Evolutionary conservation across 2,113 vertebrate genomes (phyloP), one percentile per base, ranked within the genome.

Genomic region (Upupa epops): DNA sequence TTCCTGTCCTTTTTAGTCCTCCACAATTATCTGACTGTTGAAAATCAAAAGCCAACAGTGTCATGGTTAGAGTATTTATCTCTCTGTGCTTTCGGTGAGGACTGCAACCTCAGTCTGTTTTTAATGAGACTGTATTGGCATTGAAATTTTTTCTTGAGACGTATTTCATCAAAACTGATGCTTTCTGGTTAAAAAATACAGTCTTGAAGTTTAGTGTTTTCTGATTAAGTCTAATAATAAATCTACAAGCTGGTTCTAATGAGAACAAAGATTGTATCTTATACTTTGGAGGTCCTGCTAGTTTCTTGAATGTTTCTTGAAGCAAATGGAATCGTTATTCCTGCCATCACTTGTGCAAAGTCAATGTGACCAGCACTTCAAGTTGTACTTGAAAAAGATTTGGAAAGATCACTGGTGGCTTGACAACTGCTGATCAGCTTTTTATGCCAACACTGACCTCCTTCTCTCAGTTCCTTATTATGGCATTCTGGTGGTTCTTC

Each of bases 361-460:
- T 51, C 26, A 76, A 54, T 0, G 0, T 8, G 25, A 36, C 36
- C 36, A 37, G 20, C 54, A 32, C 5, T 0, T 9, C 20, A 51
- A 70, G 5, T 26, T 80, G 19, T 22, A 5, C 22, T 49, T 60
- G 37, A 59, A 48, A 64, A 90, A 42, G 34, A 32, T 48, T 49
- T 5, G 1, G n/a, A 31, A 71, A 37, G 48, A 66, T 66, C n/a
- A 4, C 8, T 63, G 72, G 7, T 63, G 29, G 28, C 42, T 83
- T 37, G 59, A 25, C 0, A 1, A 14, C 21, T 32, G 46, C 32
- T 65, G 17, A 29, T 18, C 64, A 73, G 16, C 65, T 89, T 84
- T 74, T 49, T 25, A n/a, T 7, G 13, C 25, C 16, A 5, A 2
- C 7, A 1, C 15, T 75, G 61, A 40, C 20, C 58, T 16, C 66